Evolutionary conservation across 2,888 invertebrate genomes (phyloP).

Genomic region (Euphydryas editha): DNA sequence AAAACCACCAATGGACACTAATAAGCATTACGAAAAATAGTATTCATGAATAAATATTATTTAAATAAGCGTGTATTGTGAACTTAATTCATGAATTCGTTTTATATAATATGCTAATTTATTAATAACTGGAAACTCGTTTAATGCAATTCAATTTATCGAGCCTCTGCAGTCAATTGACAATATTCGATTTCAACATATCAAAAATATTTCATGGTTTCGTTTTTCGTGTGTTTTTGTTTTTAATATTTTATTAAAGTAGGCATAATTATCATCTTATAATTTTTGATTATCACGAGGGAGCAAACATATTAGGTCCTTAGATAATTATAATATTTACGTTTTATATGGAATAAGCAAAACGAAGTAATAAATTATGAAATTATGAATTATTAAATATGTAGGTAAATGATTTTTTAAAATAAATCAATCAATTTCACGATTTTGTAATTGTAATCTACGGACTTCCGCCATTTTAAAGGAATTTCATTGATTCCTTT

Average conservation of each 20-base stretch:
- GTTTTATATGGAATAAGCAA: too few species aligned
- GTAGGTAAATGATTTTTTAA: too few species aligned
- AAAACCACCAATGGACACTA: background rate
- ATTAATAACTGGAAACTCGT: slow-evolving; percentile 10
- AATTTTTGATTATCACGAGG: background rate
- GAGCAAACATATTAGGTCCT: too few species aligned
- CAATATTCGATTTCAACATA: slow-evolving; percentile 2
- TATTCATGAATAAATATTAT: slow-evolving; percentile 5
- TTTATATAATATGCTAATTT: slow-evolving; percentile 13
- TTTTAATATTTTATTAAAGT: too few species aligned
- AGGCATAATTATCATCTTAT: background rate
- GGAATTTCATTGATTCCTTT: too few species aligned
- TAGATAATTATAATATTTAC: too few species aligned
- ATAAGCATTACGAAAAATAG: background rate
- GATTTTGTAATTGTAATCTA: too few species aligned
- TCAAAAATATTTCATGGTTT: background rate
- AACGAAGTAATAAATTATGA: too few species aligned
- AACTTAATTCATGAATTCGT: slow-evolving; percentile 11
- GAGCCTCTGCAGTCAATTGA: background rate
- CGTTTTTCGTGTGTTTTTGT: background rate
- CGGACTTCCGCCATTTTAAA: too few species aligned
- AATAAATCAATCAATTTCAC: too few species aligned
- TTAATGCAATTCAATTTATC: slow-evolving; percentile 10
- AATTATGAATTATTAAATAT: too few species aligned
- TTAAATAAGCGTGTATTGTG: slow-evolving; percentile 7